phyloP scores from a whole-genome alignment of 2,113 vertebrate genomes.

The Rissa tridactyla region DNA sequence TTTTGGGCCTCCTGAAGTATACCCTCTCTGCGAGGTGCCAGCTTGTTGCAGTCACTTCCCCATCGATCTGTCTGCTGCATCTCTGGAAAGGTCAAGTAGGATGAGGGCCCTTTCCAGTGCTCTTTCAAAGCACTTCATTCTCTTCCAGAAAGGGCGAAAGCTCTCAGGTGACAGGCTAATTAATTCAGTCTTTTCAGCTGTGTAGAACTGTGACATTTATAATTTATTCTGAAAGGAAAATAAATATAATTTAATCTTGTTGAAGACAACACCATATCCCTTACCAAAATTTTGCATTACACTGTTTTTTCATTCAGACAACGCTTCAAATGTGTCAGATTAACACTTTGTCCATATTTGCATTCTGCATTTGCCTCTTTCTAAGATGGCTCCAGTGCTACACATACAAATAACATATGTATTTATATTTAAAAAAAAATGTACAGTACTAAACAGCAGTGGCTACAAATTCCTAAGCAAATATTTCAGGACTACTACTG shows the following conservation, averaged over 20 bases:
- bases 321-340: neutral
- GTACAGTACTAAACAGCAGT: neutral
- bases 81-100: slow-evolving; percentile 67
- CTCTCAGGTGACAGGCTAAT: slow-evolving; percentile 60
- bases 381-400: neutral
- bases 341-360: neutral
- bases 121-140: slow-evolving; percentile 59
- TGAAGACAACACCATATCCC: neutral
- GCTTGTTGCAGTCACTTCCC: slow-evolving; percentile 24
- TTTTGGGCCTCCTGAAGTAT: neutral
- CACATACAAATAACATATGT: neutral
- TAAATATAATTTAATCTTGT: neutral
- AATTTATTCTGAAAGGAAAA: slow-evolving; percentile 50
- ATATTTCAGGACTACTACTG: neutral
- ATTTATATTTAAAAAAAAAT: neutral
- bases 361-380: neutral
- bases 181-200: slow-evolving; percentile 53
- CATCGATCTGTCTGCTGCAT: neutral
- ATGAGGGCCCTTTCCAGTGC: slow-evolving; percentile 37
- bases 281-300: neutral
- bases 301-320: neutral
- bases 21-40: neutral
- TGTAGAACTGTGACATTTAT: slow-evolving; percentile 61
- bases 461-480: neutral
- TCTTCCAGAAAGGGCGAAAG: slow-evolving; percentile 40